Evolutionary conservation across 2,113 vertebrate genomes (phyloP).

Genomic region (Paramisgurnus dabryanus): DNA sequence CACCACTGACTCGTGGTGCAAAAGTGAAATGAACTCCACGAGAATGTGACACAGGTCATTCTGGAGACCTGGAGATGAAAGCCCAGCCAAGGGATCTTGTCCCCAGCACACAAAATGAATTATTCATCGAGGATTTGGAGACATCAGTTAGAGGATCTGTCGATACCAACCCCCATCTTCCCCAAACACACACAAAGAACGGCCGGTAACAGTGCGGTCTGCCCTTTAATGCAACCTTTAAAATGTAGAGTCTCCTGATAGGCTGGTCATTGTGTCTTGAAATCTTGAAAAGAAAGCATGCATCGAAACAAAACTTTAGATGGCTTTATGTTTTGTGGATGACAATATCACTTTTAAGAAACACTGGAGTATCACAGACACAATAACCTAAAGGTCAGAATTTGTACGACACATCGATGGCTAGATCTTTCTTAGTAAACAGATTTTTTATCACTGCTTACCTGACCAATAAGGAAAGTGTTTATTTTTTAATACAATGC

Average conservation of each 20-base stretch:
- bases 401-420: neutral
- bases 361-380: neutral
- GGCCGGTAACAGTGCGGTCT: conserved; percentile 62
- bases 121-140: conserved; percentile 71
- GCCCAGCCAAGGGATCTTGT: conserved; percentile 58
- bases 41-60: conserved; percentile 56
- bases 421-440: neutral
- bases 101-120: conserved; percentile 66
- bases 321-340: neutral
- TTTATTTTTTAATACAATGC: neutral
- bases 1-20: conserved; percentile 23
- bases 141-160: conserved; percentile 74
- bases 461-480: neutral
- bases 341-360: conserved; percentile 24
- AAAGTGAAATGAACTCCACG: conserved; percentile 58
- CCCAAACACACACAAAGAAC: conserved; percentile 55
- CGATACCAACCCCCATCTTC: conserved; percentile 58
- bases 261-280: conserved; percentile 54
- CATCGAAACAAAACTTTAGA: conserved; percentile 13
- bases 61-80: conserved; percentile 61
- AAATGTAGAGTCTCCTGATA: conserved; percentile 64
- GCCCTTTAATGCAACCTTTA: conserved; percentile 73
- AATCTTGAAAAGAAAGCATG: conserved; percentile 49
- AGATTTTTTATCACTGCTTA: neutral
- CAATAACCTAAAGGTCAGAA: conserved; percentile 27